Evolutionary conservation across 2,113 vertebrate genomes (phyloP).

Genomic region (Andinoacara biseriatus): DNA sequence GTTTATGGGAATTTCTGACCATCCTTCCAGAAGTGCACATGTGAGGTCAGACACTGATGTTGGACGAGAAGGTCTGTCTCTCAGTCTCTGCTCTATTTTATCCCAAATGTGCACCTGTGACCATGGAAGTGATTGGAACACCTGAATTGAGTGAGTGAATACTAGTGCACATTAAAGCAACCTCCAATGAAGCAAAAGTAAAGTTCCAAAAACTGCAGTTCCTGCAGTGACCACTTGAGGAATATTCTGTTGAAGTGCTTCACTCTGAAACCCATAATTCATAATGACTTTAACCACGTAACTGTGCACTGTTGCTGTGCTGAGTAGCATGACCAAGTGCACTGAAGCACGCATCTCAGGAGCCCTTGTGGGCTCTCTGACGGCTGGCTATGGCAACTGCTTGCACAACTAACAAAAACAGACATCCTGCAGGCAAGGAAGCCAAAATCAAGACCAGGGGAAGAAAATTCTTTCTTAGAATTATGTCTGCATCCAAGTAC

Average conservation of each 20-base stretch:
- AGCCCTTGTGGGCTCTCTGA: background rate
- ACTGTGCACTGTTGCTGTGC: background rate
- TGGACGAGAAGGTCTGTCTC: no score
- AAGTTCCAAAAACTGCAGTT: background rate
- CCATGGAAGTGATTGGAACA: no score
- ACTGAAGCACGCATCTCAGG: background rate
- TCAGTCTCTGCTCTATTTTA: no score
- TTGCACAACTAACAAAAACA: background rate
- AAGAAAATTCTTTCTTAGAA: no score
- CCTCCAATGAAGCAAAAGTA: background rate
- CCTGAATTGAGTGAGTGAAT: no score
- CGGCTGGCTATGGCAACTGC: background rate
- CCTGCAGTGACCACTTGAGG: background rate
- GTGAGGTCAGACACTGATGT: no score
- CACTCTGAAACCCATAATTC: background rate
- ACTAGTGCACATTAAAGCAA: background rate
- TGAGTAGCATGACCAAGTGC: background rate
- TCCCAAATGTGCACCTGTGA: no score
- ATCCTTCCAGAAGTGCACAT: no score
- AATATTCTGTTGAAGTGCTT: background rate
- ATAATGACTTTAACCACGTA: background rate
- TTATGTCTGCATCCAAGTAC: no score
- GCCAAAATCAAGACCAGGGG: background rate
- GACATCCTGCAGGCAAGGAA: background rate
- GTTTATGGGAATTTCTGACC: no score